These are phyloP conservation scores for Tetanocera ferruginea DNA, from an alignment of 2,888 invertebrate species.

Conservation along the genomic window DNA sequence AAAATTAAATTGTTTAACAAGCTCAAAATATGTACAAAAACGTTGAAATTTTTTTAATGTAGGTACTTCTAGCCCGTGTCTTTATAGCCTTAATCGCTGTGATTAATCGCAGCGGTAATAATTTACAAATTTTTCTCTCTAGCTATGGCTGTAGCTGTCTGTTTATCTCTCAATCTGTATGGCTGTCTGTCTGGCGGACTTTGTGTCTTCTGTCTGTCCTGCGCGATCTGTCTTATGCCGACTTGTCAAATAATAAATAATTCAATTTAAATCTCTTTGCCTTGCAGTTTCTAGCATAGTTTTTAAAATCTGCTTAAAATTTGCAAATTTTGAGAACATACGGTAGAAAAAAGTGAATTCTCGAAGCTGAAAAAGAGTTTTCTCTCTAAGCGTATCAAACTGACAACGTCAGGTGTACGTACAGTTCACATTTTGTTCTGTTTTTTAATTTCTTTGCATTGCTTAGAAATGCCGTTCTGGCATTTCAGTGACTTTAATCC, in stretches of 20 bases:
- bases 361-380: background rate
- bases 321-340: background rate
- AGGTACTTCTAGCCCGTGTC: constrained; percentile 16
- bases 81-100: constrained; percentile 23
- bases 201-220: constrained; percentile 38
- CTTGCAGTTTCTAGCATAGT: too few species aligned
- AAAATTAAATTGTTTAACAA: background rate
- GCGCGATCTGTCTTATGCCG: constrained; percentile 38
- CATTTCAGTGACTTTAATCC: background rate
- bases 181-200: background rate
- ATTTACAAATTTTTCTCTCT: constrained; percentile 13
- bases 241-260: constrained; percentile 48
- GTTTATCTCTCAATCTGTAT: background rate
- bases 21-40: too few species aligned
- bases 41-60: background rate
- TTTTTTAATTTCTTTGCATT: background rate
- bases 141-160: background rate
- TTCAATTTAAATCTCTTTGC: constrained; percentile 45
- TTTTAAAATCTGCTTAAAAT: too few species aligned
- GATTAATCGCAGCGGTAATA: constrained; percentile 28
- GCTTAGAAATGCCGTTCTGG: background rate
- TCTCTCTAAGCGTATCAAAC: background rate
- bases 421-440: background rate
- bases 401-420: constrained; percentile 30
- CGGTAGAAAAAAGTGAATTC: background rate